Percentiles rank a stretch among this genome's conserved stretches.
These are phyloP conservation scores for Caenorhabditis sp. DNA, from an alignment of 2,888 invertebrate genomes.

Conservation along the genomic window DNA sequence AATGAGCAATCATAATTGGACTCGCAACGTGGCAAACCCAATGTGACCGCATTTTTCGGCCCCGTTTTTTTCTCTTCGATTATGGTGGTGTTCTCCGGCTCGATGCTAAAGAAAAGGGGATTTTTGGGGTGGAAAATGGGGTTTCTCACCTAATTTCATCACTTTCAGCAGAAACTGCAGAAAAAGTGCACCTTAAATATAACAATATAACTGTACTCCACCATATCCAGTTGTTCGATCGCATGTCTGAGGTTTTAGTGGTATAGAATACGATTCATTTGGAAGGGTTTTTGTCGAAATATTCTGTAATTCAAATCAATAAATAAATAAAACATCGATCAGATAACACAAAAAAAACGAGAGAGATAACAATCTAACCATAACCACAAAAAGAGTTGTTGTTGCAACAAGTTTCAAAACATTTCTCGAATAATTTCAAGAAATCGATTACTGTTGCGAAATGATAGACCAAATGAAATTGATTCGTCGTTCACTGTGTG, in stretches of 20 bases:
- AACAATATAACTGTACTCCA: background rate
- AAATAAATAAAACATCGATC: background rate
- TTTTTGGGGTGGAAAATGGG: too few species aligned
- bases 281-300: slow-evolving; percentile 3
- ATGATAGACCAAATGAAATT: background rate
- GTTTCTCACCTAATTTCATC: too few species aligned
- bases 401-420: background rate
- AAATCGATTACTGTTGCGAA: background rate
- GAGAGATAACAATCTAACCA: background rate
- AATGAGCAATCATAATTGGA: slow-evolving; percentile 63
- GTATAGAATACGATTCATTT: background rate
- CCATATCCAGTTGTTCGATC: background rate
- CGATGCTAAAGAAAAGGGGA: too few species aligned
- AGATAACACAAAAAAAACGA: too few species aligned
- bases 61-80: background rate
- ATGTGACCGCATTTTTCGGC: slow-evolving; percentile 22
- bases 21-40: slow-evolving; percentile 58
- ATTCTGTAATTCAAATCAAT: slow-evolving; percentile 15
- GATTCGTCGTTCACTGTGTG: background rate
- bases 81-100: background rate
- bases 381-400: too few species aligned
- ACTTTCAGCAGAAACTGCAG: background rate
- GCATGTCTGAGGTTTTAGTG: background rate
- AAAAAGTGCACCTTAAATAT: background rate
- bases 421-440: background rate